A percentile compares a stretch with the other conserved stretches of the same genome.
These are phyloP conservation scores for Eupithecia abbreviata DNA, from an alignment of 2,888 invertebrate genomes.

Conservation along the genomic window DNA sequence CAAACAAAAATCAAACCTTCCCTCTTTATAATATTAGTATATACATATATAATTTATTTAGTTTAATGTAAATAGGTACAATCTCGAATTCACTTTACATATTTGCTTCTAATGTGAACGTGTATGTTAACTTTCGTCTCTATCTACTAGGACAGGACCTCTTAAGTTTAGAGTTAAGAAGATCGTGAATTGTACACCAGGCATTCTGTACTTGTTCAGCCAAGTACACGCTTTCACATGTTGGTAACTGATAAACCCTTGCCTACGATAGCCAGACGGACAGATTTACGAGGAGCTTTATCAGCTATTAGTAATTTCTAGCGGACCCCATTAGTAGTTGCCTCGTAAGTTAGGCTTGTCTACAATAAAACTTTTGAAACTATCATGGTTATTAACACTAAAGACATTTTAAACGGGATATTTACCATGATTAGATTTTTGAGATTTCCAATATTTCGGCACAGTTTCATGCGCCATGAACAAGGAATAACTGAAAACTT, in stretches of 20 bases:
- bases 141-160: neutral
- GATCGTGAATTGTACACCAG: neutral
- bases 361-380: neutral
- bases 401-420: too few species aligned
- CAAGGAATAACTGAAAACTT: too few species aligned
- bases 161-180: neutral
- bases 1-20: too few species aligned
- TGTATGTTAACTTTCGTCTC: neutral
- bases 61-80: neutral
- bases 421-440: too few species aligned
- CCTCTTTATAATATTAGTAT: neutral
- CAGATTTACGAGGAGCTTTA: conserved; percentile 57
- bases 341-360: conserved; percentile 38
- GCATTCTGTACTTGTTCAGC: conserved; percentile 15
- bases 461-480: too few species aligned
- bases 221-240: conserved; percentile 32
- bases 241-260: conserved; percentile 43
- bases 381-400: too few species aligned
- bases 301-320: conserved; percentile 51
- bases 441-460: too few species aligned
- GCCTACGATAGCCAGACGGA: conserved; percentile 45
- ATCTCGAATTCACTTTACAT: neutral
- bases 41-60: too few species aligned
- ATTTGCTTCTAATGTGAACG: neutral
- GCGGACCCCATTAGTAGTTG: conserved; percentile 49